Evolutionary conservation across 1,140 invertebrate species (phyloP), one percentile per base, ranked within the genome.

Genomic region (Danaus melanippus): DNA sequence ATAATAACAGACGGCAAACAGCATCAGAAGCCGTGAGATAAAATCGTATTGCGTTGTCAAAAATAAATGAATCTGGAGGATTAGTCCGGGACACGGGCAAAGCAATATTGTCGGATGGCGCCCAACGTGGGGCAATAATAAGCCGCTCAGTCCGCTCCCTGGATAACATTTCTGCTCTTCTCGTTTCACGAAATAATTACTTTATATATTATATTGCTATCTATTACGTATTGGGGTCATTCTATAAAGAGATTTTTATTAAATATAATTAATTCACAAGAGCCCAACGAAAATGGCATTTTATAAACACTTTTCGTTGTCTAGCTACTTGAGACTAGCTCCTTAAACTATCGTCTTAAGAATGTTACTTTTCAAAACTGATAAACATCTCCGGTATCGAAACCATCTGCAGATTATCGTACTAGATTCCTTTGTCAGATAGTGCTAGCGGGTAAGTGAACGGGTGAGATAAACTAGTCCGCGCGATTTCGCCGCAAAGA

Each of bases 11-110:
- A 77, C 74, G 81, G 81, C 81, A 86, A 86, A 86, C 83, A 84
- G 79, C 81, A 84, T 86, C 79, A 76, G 83, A 86, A 84, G 83
- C 81, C 77, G 76, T 80, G 78, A 83, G 83, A 86, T 86, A 86
- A 84, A 86, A 86, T 86, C 83, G 81, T 84, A 86, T 86, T 83
- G 83, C 83, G 83, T 86, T 86, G 83, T 86, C 83, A 86, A 86
- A 86, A 86, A 86, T 86, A 86, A 86, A 86, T 86, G 83, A 86
- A 86, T 86, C 79, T 78, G 63, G 68, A 32, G 79, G 81, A 86
- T 86, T 86, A 86, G 83, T 74, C 67, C 71, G 77, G 73, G 78
- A 79, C 78, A 82, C 76, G 76, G 73, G 69, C 67, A 69, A 64
- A 70, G 83, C 83, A 84, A 84, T 84, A 84, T 83, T 81, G 80